A percentile compares a stretch with the other conserved stretches of the same genome.
phyloP scores from a whole-genome alignment of 1,140 invertebrate species.

The Drosophila erecta region DNA sequence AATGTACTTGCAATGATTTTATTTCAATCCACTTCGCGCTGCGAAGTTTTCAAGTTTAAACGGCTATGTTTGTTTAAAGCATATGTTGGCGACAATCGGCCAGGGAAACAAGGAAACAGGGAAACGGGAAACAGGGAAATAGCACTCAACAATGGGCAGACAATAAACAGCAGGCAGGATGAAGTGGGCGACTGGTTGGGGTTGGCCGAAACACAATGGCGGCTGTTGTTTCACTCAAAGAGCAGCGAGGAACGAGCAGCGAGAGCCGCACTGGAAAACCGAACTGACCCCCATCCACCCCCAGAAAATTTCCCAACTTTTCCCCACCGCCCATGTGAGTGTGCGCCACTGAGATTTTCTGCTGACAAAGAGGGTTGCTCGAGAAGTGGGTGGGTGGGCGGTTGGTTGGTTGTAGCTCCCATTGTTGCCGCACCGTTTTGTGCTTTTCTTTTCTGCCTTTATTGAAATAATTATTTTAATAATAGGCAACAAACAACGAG shows the following conservation, averaged over 20 bases:
- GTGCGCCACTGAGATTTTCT: slow-evolving; percentile 67
- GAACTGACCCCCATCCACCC: slow-evolving; percentile 3
- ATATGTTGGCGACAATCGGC: slow-evolving; percentile 56
- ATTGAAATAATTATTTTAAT: slow-evolving; percentile 85
- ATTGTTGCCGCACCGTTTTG: slow-evolving; percentile 73
- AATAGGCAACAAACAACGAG: slow-evolving; percentile 79
- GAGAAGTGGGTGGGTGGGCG: slow-evolving; percentile 2
- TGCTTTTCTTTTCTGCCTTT: slow-evolving; percentile 81
- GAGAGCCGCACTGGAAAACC: slow-evolving; percentile 64
- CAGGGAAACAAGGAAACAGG: slow-evolving; percentile 24
- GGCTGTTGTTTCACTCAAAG: slow-evolving; percentile 77
- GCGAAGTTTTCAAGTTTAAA: slow-evolving; percentile 72
- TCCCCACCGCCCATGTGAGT: slow-evolving; percentile 10
- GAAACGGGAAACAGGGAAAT: slow-evolving; percentile 5
- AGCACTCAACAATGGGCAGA: slow-evolving; percentile 78
- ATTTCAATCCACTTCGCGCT: not conserved
- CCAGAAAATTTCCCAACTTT: not conserved
- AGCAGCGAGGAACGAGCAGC: slow-evolving; percentile 62
- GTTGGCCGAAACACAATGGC: slow-evolving; percentile 71
- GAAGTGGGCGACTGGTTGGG: slow-evolving; percentile 1
- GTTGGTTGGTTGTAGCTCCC: slow-evolving; percentile 25
- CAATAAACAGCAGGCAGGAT: slow-evolving; percentile 64
- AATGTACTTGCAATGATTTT: not conserved
- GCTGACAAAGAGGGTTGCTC: slow-evolving; percentile 76
- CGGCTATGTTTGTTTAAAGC: slow-evolving; percentile 71